phyloP scores from a whole-genome alignment of 2,888 invertebrate species.

The Coelogynopora nodosa region DNA sequence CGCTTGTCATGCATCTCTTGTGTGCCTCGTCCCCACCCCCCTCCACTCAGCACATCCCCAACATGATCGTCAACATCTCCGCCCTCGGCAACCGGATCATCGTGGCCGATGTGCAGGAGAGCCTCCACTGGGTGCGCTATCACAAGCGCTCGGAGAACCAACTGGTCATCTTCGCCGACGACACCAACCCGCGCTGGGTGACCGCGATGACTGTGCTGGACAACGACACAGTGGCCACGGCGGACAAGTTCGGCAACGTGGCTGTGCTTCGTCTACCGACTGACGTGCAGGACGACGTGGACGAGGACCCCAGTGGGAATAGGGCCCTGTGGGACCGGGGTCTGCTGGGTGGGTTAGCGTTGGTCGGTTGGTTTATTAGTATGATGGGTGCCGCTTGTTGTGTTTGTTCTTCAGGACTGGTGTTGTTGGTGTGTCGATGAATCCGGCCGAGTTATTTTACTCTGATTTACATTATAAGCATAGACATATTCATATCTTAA shows the following conservation, averaged over 20 bases:
- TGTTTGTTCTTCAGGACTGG: no score
- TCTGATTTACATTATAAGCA: no score
- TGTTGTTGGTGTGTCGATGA: no score
- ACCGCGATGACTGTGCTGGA: conserved; percentile 86
- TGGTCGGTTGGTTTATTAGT: no score
- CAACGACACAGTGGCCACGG: conserved; percentile 89
- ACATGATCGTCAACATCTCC: conserved; percentile 85
- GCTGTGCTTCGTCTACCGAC: conserved; percentile 71
- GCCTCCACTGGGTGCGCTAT: conserved; percentile 89
- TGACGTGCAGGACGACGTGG: conserved; percentile 90
- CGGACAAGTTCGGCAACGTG: conserved; percentile 96
- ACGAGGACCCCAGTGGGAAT: conserved; percentile 97
- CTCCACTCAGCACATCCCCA: conserved; percentile 92
- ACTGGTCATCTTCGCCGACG: conserved; percentile 93
- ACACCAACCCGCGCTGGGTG: conserved; percentile 92
- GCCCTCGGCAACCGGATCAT: conserved; percentile 88
- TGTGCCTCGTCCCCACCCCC: no score
- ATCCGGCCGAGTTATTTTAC: no score
- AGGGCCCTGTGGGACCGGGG: conserved; percentile 84
- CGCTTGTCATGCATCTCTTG: no score
- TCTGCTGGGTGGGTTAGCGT: no score
- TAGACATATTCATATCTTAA: no score
- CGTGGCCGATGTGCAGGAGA: conserved; percentile 86
- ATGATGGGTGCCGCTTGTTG: no score
- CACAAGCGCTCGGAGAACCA: conserved; percentile 86